Evolutionary conservation across 2,113 vertebrate genomes (phyloP).

Genomic region (Tachuris rubrigastra): DNA sequence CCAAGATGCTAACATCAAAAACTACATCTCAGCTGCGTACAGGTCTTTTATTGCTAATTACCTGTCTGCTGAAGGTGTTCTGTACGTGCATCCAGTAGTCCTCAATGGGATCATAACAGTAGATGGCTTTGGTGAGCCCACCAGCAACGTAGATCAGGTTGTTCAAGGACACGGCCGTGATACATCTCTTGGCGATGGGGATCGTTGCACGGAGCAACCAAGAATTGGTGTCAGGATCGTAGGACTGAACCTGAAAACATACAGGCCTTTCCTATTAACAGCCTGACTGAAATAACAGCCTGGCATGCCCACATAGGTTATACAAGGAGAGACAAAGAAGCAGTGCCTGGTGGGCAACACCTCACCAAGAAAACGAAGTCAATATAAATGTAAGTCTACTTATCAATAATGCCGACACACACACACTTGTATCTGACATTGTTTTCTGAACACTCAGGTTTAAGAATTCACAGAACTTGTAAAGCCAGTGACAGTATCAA

Average conservation of each 20-base stretch:
- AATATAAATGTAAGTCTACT: accelerated
- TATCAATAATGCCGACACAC: neutral
- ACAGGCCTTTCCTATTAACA: neutral
- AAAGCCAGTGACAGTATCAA: neutral
- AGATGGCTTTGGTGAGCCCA: conserved; percentile 94
- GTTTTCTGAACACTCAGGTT: neutral
- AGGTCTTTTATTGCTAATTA: conserved; percentile 49
- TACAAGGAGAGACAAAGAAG: neutral
- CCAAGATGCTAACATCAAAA: neutral
- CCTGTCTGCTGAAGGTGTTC: conserved; percentile 96
- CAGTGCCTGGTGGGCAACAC: neutral
- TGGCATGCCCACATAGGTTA: neutral
- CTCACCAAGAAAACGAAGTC: neutral
- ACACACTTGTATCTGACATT: too few species aligned
- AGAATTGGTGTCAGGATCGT: conserved; percentile 88
- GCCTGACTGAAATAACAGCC: neutral
- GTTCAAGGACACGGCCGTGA: conserved; percentile 94
- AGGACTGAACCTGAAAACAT: conserved; percentile 91
- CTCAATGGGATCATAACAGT: conserved; percentile 94
- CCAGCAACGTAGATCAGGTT: conserved; percentile 96
- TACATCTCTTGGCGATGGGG: conserved; percentile 96
- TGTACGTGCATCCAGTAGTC: conserved; percentile 99
- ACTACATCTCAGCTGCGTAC: neutral
- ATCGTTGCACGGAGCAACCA: conserved; percentile 95
- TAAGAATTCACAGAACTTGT: neutral